Evolutionary conservation across 2,888 invertebrate species (phyloP), one percentile per base, ranked within the genome.

Genomic region (Drosophila monieri): DNA sequence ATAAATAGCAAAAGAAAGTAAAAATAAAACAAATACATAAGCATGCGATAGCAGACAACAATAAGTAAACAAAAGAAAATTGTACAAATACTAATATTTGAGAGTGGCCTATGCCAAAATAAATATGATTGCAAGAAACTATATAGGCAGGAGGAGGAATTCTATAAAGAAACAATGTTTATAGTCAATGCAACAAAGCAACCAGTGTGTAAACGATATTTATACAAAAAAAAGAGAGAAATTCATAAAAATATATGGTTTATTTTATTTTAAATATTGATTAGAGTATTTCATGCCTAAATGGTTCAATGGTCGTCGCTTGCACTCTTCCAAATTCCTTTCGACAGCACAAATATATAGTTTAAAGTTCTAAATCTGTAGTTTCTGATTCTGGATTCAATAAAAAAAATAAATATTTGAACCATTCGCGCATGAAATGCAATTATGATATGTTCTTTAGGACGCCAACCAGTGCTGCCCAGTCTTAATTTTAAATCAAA

Each of bases 341-440:
- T 44, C 52, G 39, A 52, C 65, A 68, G 61, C 78, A 75, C 64
- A 79, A 49, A 48, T 35, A 56, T 37, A 23, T 49, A 43, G 61
- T 30, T 59, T 39, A 47, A 61, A 51, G 3, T 12, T 39, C 18
- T 14, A 32, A 15, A 32, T 43, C 55, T 32, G 39, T 43, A 49
- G 49, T 39, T 37, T 44, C 21, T 23, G 21, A 23, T 48, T 21
- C 37, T 15, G 21, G 53, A 58, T 32, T 23, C 32, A 51, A 25
- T 61, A 56, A 35, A 53, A 46, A 18, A 18, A 5, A 5, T 48
- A 46, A 18, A 23, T 8, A 8, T 66, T 84, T 78, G 64, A 80
- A 73, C 76, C 81, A 78, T 66, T 79, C 59, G 85, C 67, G 78
- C 78, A 84, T 79, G 81, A 84, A 84, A 79, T 79, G 73, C 58